A percentile compares a stretch with the other conserved stretches of the same genome.
Evolutionary conservation across 2,888 invertebrate species (phyloP).

Genomic region (Acanthococcus lagerstroemiae): DNA sequence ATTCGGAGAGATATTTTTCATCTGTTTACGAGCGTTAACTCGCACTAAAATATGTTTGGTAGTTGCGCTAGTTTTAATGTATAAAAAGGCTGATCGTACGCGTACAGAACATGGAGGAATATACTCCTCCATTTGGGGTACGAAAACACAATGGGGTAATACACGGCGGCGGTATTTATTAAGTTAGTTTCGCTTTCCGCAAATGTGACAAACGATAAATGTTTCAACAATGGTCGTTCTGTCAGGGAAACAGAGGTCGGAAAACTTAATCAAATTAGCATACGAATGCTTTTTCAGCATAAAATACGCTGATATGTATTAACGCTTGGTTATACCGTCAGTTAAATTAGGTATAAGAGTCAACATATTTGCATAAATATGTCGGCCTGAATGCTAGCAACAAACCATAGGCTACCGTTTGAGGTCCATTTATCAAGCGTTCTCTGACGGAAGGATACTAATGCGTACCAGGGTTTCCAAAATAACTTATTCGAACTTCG

Average conservation of each 20-base stretch:
- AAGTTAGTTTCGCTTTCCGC: conserved; percentile 26
- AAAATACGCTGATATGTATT: conserved; percentile 25
- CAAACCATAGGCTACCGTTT: conserved; percentile 30
- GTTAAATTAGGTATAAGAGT: conserved; percentile 31
- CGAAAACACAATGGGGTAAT: not conserved
- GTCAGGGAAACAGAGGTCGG: conserved; percentile 23
- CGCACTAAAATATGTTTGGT: not conserved
- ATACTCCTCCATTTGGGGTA: not conserved
- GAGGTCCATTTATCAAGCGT: conserved; percentile 26
- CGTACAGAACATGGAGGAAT: not conserved
- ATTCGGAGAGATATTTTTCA: not conserved
- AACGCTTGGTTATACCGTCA: conserved; percentile 24
- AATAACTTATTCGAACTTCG: too few species aligned
- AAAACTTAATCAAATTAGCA: conserved; percentile 27
- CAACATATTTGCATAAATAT: conserved; percentile 32
- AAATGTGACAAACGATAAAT: conserved; percentile 25
- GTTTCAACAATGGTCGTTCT: conserved; percentile 20
- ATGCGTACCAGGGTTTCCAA: too few species aligned
- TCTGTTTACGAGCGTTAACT: not conserved
- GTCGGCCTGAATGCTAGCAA: conserved; percentile 20
- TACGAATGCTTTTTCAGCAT: conserved; percentile 27
- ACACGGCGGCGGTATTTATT: conserved; percentile 18
- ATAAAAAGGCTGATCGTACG: not conserved
- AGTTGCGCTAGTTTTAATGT: not conserved
- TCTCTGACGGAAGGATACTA: not conserved